Evolutionary conservation across 2,797 vertebrate species (phyloP), one percentile per base, ranked within the genome.

Genomic region (Rhinella marina): DNA sequence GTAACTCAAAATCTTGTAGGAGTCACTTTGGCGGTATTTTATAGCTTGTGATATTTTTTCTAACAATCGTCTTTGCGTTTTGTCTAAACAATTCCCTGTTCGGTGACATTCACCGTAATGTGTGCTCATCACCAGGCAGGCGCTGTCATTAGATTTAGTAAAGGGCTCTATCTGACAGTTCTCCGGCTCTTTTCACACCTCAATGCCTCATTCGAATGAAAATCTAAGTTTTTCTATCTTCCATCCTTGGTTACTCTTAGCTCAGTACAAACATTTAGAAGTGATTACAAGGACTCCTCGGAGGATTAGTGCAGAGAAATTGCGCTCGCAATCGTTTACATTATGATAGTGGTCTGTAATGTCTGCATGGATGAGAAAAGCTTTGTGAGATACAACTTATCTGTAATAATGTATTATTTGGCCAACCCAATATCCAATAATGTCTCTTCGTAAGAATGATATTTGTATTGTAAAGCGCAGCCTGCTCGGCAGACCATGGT

Each of bases 61-160:
- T 90, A 92, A 90, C 88, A 92, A 91, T 91, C 91, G 92, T 90
- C 87, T 88, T 29, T 88, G 85, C 85, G 88, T 89, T 66, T 91
- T 93, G 91, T 94, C 93, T 92, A 93, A 94, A 94, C 91, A 94
- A 93, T 93, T 91, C 91, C 90, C 90, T 92, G 92, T 91, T 92
- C 92, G 89, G 64, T 95, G 94, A 93, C 94, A 94, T 95, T 94
- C 93, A 91, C 91, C 93, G 90, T 91, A 92, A 92, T 76, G 88
- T 91, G 90, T 94, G 93, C 93, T 92, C 90, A 94, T 93, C 93
- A 92, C 81, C 8, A 92, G 92, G 91, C 91, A 92, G 91, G 90
- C 86, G 90, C 91, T 91, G 92, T 91, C 93, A 90, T 93, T 93
- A 92, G 90, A 92, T 92, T 92, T 90, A 86, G 79, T 61, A 82